A percentile compares a stretch with the other conserved stretches of the same genome.
Evolutionary conservation across 2,113 vertebrate genomes (phyloP).

Genomic region (Gadus macrocephalus): DNA sequence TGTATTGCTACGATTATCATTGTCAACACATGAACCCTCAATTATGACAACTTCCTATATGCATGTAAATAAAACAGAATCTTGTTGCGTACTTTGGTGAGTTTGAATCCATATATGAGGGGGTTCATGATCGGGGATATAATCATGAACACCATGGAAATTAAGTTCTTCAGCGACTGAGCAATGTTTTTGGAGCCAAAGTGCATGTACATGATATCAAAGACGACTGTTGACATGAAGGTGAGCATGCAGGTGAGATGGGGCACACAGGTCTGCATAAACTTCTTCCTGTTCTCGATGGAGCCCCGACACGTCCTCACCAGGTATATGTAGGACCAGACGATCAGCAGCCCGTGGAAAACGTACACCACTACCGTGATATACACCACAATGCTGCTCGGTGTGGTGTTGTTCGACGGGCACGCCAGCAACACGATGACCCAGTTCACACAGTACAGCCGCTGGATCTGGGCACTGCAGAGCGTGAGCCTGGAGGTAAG

Average conservation of each 20-base stretch:
- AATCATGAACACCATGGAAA: too few species aligned
- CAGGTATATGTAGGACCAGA: constrained; percentile 48
- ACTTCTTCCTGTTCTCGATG: constrained; percentile 40
- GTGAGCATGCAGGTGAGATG: constrained; percentile 40
- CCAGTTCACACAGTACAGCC: constrained; percentile 37
- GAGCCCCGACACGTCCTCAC: constrained; percentile 35
- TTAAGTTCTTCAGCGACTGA: neutral
- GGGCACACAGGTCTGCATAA: constrained; percentile 54
- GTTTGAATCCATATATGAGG: too few species aligned
- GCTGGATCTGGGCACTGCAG: neutral
- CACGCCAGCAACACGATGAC: constrained; percentile 42
- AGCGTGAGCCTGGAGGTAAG: constrained; percentile 11
- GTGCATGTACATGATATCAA: constrained; percentile 22
- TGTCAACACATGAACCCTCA: too few species aligned
- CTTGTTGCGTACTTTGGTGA: too few species aligned
- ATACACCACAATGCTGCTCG: constrained; percentile 13
- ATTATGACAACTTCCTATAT: too few species aligned
- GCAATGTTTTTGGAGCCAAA: constrained; percentile 18
- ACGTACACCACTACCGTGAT: constrained; percentile 22
- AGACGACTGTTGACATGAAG: constrained; percentile 8
- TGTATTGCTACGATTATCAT: too few species aligned
- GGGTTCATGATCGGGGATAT: too few species aligned
- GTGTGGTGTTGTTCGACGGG: neutral
- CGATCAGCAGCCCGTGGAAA: constrained; percentile 24
- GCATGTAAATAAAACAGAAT: too few species aligned